Evolutionary conservation across 1,140 invertebrate genomes (phyloP), one percentile per base, ranked within the genome.

Genomic region (Drusus annulatus): DNA sequence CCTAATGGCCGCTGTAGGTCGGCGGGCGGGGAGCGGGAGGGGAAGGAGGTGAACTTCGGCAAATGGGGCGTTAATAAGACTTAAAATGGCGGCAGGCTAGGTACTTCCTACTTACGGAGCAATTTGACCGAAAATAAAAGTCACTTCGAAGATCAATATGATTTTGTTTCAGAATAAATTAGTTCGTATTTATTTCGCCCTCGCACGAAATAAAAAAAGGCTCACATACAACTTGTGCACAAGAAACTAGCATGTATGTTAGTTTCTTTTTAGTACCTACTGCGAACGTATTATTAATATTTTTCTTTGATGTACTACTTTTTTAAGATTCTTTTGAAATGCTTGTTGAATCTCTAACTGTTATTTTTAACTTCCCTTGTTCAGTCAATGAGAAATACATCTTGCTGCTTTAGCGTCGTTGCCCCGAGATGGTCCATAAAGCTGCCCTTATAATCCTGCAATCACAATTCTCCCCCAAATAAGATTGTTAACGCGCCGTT

Each of bases 31-130:
- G 51, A n/a, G 65, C 36, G 21, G 50, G 23, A n/a, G 50, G 45
- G 69, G 50, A 15, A n/a, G 28, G 63, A 13, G 58, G 23, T 80
- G 65, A 80, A 77, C 79, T 81, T 74, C 62, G 69, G 75, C 71
- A 78, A 81, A 81, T 81, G 80, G 80, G 80, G 80, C 80, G 80
- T 81, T 81, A 81, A 81, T 81, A 81, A 81, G 73, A 58, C 76
- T 68, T 51, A 62, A 56, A 76, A 62, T 63, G 31, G 56, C 19
- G 75, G 56, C 15, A 31, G 23, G 58, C 58, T 63, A 60, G 75
- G 19, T 45, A 45, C 36, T 45, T 45, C 36, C 36, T 45, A 45
- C 36, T 45, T 45, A 76, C 31, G 7, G 25, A 63, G 54, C 36
- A n/a, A 76, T 76, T 76, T 76, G 23, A 76, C 28, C 75, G 45